Base-by-base conservation (phyloP, 2,797 vertebrate genomes). In the Nyctalus aviator region DNA sequence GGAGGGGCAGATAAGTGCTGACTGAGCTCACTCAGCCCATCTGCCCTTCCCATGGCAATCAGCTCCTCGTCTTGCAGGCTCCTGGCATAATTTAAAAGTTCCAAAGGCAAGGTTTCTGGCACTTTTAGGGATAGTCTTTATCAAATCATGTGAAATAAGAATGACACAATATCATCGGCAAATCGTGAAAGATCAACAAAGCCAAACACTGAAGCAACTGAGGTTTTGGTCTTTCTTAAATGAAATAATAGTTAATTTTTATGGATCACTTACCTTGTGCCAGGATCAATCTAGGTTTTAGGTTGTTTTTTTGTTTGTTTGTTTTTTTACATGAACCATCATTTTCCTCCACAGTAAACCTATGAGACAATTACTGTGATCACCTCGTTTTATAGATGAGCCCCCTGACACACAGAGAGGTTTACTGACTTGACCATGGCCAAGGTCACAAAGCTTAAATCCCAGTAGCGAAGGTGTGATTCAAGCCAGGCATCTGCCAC, bases 1-100 rank as follows among this genome's bases (percentile, higher is more conserved):
- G 84, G 96, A 97, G 93, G 77, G 53, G 23, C 32, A 27, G 35
- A 30, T 37, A 41, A 98, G 91, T 94, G 76, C 91, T 18, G 75
- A 91, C 95, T 5, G 96, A 96, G 81, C 78, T 73, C 46, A 1
- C n/a, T 8, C 48, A 23, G 86, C 82, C 35, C 3, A 0, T 18
- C 17, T 48, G 14, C 46, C 13, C 41, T 7, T 78, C 76, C 82
- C 13, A 27, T 53, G 0, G 1, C 44, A 66, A 55, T 59, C 64
- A 3, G 12, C 2, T 27, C 21, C 35, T 71, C 53, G 78, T 75
- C 27, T 87, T 41, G 7, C 17, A 53, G 69, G 62, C 55, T 76
- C 20, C 4, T 11, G 23, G 21, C 53, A 12, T 15, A n/a, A 6
- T 35, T 83, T 86, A 35, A 76, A 48, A 48, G 41, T 50, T 66